Evolutionary conservation across 2,888 invertebrate species (phyloP).

Genomic region (Plebejus anna): DNA sequence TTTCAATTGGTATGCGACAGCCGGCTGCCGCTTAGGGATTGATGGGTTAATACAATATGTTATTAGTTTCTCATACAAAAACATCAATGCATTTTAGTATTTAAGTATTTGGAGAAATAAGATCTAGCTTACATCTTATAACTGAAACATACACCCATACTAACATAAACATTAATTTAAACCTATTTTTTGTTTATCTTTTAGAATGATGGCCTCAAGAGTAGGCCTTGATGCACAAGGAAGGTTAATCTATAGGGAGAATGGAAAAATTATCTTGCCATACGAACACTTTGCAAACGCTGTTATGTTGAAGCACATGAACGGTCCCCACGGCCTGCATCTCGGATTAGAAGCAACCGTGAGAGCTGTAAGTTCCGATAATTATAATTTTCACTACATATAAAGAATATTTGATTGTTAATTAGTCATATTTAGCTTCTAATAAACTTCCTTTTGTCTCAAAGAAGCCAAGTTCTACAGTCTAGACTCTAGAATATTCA

Average conservation of each 20-base stretch:
- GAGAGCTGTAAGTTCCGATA: conserved; percentile 82
- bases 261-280: conserved; percentile 92
- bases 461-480: no score
- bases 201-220: conserved; percentile 92
- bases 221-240: conserved; percentile 91
- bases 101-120: no score
- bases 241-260: conserved; percentile 88
- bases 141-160: background rate
- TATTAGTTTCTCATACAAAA: background rate
- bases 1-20: no score
- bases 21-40: no score
- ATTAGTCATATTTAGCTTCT: no score
- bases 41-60: no score
- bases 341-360: conserved; percentile 91
- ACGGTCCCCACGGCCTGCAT: conserved; percentile 92
- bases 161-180: no score
- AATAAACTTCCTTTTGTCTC: no score
- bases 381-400: background rate
- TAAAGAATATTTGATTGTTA: no score
- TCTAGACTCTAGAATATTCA: no score
- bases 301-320: conserved; percentile 94
- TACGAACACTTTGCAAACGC: conserved; percentile 95
- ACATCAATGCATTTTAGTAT: no score
- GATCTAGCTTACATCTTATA: no score
- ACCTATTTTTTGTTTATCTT: conserved; percentile 39